Evolutionary conservation across 1,140 invertebrate species (phyloP).

Genomic region (Listronotus bonariensis): DNA sequence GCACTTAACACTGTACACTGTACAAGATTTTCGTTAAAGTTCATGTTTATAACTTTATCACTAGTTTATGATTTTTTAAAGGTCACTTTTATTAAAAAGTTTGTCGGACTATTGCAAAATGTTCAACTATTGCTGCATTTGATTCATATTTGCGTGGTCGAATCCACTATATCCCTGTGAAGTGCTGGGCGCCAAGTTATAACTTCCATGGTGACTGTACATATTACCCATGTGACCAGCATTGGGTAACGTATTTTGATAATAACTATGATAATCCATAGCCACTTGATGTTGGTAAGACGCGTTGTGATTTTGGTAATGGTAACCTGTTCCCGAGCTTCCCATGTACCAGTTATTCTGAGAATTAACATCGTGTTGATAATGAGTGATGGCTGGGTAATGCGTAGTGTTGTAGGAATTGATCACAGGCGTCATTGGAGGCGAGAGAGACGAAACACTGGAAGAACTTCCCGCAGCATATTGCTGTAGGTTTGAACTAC

Average conservation of each 20-base stretch:
- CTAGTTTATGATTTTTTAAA: no score
- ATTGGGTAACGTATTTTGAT: background rate
- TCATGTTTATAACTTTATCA: no score
- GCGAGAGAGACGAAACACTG: conserved; percentile 63
- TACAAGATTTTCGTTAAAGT: no score
- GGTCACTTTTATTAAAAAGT: no score
- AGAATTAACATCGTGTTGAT: conserved; percentile 2
- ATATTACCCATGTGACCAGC: conserved; percentile 3
- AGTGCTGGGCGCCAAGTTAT: background rate
- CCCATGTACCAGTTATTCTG: conserved; percentile 23
- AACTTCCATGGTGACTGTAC: conserved; percentile 3
- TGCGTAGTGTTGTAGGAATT: background rate
- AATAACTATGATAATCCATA: background rate
- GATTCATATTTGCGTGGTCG: background rate
- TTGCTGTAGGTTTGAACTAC: conserved; percentile 35
- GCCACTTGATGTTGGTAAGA: background rate
- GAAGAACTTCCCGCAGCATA: conserved; percentile 66
- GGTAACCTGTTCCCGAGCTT: background rate
- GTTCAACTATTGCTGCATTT: conserved; percentile 4
- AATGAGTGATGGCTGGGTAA: background rate
- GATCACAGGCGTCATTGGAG: background rate
- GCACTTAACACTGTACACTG: no score
- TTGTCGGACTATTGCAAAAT: no score
- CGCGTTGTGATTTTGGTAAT: background rate
- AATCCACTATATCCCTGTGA: conserved; percentile 1